phyloP scores from a whole-genome alignment of 2,888 invertebrate species.

The Caenorhabditis sp. region DNA sequence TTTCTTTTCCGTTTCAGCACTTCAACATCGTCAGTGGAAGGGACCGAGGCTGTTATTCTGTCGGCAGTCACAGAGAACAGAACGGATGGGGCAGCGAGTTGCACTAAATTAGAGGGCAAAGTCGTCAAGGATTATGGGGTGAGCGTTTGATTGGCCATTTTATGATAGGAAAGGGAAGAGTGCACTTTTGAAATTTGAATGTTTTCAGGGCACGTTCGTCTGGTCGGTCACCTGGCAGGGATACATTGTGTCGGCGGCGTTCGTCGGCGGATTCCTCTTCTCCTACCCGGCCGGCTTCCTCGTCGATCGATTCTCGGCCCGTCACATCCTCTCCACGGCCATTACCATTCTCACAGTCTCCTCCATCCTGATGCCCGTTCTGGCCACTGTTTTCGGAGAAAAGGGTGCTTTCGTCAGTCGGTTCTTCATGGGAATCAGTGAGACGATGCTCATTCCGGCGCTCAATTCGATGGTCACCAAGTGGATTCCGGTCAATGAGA shows the following conservation, averaged over 20 bases:
- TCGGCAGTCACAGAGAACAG: neutral
- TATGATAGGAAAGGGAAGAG: no score
- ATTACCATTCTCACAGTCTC: slow-evolving; percentile 36
- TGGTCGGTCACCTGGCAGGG: slow-evolving; percentile 56
- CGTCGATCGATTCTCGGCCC: slow-evolving; percentile 53
- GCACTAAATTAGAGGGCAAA: slow-evolving; percentile 40
- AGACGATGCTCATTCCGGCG: slow-evolving; percentile 69
- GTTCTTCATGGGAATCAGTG: slow-evolving; percentile 70
- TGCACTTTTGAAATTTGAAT: neutral
- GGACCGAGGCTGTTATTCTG: neutral
- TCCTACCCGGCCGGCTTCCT: slow-evolving; percentile 49
- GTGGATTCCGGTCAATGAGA: slow-evolving; percentile 72
- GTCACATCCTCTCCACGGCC: slow-evolving; percentile 52
- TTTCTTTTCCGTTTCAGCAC: slow-evolving; percentile 3
- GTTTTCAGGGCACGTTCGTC: slow-evolving; percentile 46
- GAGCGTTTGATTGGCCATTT: slow-evolving; percentile 5
- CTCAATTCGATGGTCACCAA: slow-evolving; percentile 69
- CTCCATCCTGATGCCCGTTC: slow-evolving; percentile 56
- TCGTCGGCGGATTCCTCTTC: slow-evolving; percentile 59
- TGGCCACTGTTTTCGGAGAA: slow-evolving; percentile 55
- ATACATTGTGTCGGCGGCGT: slow-evolving; percentile 49
- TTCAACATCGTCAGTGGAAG: neutral
- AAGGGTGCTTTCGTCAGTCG: slow-evolving; percentile 58
- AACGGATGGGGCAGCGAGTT: slow-evolving; percentile 6
- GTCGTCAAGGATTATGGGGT: slow-evolving; percentile 51